Evolutionary conservation across 35 echinoderm and acorn worm genomes (phyloP).

Genomic region (Apostichopus parvimensis): DNA sequence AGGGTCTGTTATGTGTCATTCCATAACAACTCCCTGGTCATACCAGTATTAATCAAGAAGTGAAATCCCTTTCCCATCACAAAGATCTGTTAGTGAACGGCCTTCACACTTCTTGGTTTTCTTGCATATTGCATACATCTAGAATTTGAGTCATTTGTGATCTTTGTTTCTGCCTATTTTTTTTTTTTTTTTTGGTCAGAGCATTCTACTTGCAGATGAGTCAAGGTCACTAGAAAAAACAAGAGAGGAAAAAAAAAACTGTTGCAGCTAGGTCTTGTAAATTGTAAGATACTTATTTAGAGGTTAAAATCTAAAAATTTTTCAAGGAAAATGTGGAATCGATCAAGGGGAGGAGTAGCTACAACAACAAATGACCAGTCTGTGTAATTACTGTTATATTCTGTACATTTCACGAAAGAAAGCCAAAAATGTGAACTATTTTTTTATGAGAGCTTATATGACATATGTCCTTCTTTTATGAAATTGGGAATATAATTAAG

Average conservation of each 20-base stretch:
- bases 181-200: neutral
- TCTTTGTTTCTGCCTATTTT: neutral
- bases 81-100: neutral
- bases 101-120: neutral
- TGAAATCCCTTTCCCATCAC: neutral
- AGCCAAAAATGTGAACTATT: too few relatives aligned
- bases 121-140: neutral
- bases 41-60: neutral
- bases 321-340: neutral
- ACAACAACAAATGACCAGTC: neutral
- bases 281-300: neutral
- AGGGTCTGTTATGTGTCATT: constrained; percentile 2
- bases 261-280: neutral
- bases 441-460: too few relatives aligned
- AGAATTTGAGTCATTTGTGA: constrained; percentile 2
- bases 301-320: neutral
- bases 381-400: neutral
- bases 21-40: too few relatives aligned
- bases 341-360: neutral
- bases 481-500: too few relatives aligned
- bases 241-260: neutral
- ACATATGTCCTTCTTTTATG: too few relatives aligned
- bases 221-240: neutral
- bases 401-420: too few relatives aligned
- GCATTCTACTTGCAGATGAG: neutral